Base-by-base conservation (phyloP, 2,888 invertebrate genomes). In the Lamproptera curius region DNA sequence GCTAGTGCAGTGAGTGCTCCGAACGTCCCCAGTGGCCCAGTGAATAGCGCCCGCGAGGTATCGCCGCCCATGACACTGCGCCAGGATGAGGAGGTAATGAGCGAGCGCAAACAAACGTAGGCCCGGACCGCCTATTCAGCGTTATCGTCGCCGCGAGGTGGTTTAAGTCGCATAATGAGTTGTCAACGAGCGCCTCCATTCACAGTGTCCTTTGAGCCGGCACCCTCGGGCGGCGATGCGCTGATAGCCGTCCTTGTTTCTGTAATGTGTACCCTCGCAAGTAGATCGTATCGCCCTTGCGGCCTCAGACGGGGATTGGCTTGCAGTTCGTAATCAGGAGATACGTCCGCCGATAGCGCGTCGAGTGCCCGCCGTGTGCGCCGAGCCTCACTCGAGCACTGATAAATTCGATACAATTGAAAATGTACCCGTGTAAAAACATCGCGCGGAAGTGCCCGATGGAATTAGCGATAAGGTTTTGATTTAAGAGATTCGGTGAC, bases 121-220 rank as follows among this genome's bases (percentile, higher is more conserved):
- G 69, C 67, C 66, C 31, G 35, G 36, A 45, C 41, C 63, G 62
- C 58, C 74, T 67, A 80, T 83, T 82, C 77, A 81, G 54, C 70
- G 79, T 81, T 82, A 85, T 83, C 82, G 78, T 70, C 82, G 80
- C 83, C 76, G 51, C 74, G 76, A 80, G 81, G 81, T 81, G 80
- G 76, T 76, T 81, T 80, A 83, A 74, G 72, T 73, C 76, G 76
- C 81, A 81, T 79, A 82, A 70, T 63, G 72, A 69, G 71, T 74
- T 76, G 76, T 77, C 20, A 3, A 75, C 73, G 55, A 75, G 78
- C 71, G 70, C 66, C 67, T 65, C 78, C 74, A 79, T 82, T 82
- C 81, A 79, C 52, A 54, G 59, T 53, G 62, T 67, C 79, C 70
- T 76, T 84, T 80, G 79, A 80, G 61, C 52, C 60, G 51, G 57